Conservation (phyloP, 2,797 vertebrate genomes). For the Pantherophis alleghaniensis region DNA sequence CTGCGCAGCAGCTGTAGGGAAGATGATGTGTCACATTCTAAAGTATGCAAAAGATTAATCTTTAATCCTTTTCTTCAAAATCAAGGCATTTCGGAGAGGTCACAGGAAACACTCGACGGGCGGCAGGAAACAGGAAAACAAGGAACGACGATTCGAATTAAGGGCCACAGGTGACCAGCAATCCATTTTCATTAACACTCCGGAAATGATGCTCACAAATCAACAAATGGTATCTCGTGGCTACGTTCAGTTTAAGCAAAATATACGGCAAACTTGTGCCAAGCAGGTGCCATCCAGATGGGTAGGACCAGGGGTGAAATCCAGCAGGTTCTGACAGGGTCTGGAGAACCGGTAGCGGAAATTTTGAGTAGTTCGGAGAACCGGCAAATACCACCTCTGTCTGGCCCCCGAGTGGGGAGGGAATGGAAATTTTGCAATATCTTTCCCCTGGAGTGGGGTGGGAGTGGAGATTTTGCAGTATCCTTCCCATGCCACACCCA, state of each 20-base stretch:
- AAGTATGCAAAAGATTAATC: background rate
- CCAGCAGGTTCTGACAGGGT: too few relatives aligned
- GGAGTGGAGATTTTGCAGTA: too few relatives aligned
- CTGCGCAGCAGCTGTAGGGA: background rate
- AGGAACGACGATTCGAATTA: background rate
- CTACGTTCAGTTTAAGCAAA: background rate
- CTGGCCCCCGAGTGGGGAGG: too few relatives aligned
- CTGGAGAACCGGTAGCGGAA: too few relatives aligned
- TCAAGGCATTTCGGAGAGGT: background rate
- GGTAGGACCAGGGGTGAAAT: background rate
- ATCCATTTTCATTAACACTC: slow-evolving; percentile 39
- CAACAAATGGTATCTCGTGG: too few relatives aligned
- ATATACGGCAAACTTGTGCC: background rate
- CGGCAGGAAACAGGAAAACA: background rate
- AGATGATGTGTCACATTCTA: background rate
- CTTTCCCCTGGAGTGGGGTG: too few relatives aligned
- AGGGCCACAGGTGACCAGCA: slow-evolving; percentile 22
- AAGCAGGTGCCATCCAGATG: background rate
- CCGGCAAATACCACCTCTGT: too few relatives aligned
- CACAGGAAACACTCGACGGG: background rate
- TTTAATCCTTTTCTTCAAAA: background rate
- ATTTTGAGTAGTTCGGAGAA: too few relatives aligned
- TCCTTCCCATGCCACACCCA: too few relatives aligned
- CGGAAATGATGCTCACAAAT: background rate
- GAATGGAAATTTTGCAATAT: too few relatives aligned